These are phyloP conservation scores for Oscarella lobularis DNA, from an alignment of 37 sponge, comb jelly and placozoan species.

Conservation along the genomic window DNA sequence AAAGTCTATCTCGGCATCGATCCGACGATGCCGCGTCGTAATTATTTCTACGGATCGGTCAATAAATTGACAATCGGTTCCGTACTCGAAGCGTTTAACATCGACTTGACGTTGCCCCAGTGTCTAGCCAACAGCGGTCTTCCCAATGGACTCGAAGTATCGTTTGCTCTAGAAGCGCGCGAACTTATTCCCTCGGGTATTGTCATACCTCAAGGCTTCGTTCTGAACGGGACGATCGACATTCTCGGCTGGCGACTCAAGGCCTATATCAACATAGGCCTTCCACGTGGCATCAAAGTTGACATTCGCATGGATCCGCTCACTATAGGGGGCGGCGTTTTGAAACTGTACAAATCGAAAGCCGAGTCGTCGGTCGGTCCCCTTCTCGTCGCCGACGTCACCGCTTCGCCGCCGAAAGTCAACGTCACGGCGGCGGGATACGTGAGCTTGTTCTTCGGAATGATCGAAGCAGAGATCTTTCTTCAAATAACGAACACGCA, in stretches of 20 bases:
- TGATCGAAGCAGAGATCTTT: not conserved
- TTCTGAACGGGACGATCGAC: not conserved
- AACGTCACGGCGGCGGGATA: not conserved
- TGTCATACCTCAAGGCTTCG: not conserved
- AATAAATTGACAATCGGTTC: not conserved
- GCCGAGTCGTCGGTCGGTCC: not conserved
- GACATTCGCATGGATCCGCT: not conserved
- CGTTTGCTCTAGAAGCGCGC: not conserved
- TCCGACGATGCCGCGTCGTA: not conserved
- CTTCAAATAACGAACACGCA: not conserved
- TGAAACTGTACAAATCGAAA: not conserved
- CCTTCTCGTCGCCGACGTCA: not conserved
- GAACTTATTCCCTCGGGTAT: not conserved
- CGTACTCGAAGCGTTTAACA: not conserved
- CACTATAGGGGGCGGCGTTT: not conserved
- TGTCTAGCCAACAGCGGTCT: not conserved
- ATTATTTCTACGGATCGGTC: not conserved
- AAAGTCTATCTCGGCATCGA: not conserved
- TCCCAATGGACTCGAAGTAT: not conserved
- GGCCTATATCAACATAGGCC: not conserved
- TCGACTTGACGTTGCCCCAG: not conserved
- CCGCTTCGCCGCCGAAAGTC: not conserved
- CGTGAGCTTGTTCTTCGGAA: not conserved
- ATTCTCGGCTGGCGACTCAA: not conserved
- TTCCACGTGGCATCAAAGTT: not conserved